These are phyloP conservation scores for Intellagama lesueurii DNA, from an alignment of 2,797 vertebrate genomes.

Conservation along the genomic window DNA sequence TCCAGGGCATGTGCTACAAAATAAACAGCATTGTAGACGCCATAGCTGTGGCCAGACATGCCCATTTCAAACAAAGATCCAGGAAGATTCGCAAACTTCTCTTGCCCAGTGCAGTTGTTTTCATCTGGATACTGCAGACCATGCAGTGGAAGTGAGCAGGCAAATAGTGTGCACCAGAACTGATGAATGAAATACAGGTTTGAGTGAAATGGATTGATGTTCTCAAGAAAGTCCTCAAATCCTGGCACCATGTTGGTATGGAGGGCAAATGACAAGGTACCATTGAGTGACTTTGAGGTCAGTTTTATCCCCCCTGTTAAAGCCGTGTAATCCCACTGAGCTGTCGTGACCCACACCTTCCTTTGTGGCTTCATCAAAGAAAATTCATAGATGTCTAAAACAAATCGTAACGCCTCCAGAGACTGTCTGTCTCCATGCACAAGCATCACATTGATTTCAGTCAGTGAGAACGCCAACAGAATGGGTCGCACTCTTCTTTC, in stretches of 20 bases:
- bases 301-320: not conserved
- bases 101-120: not conserved
- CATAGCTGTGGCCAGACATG: not conserved
- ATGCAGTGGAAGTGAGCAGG: not conserved
- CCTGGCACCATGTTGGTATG: not conserved
- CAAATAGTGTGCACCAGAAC: not conserved
- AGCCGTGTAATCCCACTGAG: not conserved
- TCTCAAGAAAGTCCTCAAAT: not conserved
- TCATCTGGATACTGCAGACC: fast-evolving
- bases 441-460: not conserved
- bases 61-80: not conserved
- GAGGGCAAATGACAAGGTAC: not conserved
- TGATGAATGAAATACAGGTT: not conserved
- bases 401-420: not conserved
- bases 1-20: not conserved
- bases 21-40: not conserved
- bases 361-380: no score
- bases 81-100: not conserved
- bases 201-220: not conserved
- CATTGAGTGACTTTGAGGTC: not conserved
- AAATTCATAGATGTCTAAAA: not conserved
- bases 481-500: not conserved
- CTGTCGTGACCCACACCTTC: not conserved
- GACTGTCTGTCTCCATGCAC: not conserved
- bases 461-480: fast-evolving